Conservation (phyloP, 2,113 vertebrate genomes). For the Nymphicus hollandicus region DNA sequence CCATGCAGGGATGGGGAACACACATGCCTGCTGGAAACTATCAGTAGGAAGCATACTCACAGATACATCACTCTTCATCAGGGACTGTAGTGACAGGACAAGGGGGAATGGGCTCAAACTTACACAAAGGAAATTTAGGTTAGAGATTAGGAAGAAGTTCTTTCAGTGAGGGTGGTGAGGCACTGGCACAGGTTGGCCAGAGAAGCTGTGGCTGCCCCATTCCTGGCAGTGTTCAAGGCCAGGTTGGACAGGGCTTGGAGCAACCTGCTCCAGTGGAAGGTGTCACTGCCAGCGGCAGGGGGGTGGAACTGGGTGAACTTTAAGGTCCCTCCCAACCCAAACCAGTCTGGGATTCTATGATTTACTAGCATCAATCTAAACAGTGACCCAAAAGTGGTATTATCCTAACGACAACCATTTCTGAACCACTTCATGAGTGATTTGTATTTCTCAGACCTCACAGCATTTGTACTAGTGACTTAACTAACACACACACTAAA, state of each 20-base stretch:
- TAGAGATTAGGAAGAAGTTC: neutral
- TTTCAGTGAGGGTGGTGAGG: neutral
- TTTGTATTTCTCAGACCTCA: neutral
- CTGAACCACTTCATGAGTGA: neutral
- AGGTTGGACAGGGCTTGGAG: too few relatives aligned
- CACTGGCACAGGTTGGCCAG: neutral
- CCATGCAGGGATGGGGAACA: rapidly evolving
- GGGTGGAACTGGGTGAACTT: neutral
- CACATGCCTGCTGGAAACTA: neutral
- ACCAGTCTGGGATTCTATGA: neutral
- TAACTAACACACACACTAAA: neutral
- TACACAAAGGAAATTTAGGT: neutral
- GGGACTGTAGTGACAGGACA: neutral
- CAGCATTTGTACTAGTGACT: neutral
- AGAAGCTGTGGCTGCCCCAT: too few relatives aligned
- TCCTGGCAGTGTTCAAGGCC: too few relatives aligned
- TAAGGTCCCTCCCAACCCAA: neutral
- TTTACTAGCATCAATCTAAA: neutral
- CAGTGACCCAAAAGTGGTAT: neutral
- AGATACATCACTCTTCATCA: neutral
- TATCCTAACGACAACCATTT: neutral
- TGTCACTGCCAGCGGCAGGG: neutral
- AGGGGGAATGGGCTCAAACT: neutral
- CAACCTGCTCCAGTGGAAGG: neutral
- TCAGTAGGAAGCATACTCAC: neutral